Evolutionary conservation across 2,113 vertebrate genomes (phyloP), one percentile per base, ranked within the genome.

Genomic region (Enhydra lutris): DNA sequence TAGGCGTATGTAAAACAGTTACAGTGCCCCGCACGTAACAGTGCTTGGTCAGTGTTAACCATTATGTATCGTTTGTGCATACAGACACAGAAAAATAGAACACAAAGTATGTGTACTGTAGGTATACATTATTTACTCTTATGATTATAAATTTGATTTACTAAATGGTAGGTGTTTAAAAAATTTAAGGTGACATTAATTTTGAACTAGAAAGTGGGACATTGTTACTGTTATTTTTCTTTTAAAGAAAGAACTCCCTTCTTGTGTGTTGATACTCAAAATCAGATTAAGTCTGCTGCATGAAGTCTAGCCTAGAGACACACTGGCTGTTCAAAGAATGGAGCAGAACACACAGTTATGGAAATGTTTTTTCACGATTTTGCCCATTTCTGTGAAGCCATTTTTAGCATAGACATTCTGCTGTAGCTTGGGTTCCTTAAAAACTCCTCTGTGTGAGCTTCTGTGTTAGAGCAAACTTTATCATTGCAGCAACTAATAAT

Each of bases 361-460:
- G 91, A 97, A 93, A 94, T 89, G 50, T 78, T 96, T 55, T 55
- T 50, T 94, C 57, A 45, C 71, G 59, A 59, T 95, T 94, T 85
- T 79, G 39, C 47, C 69, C 81, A 29, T 81, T 89, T 97, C 47
- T 71, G 57, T 65, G 50, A 36, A 83, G 9, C 34, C 78, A 18
- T 91, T 88, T 96, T 93, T 88, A 78, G 92, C 73, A 67, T 85
- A 93, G 96, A 91, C 21, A 78, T 79, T 82, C 15, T 74, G 7
- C n/a, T 78, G 1, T 59, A 76, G 57, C 47, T 23, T 47, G 50
- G 47, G 31, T 31, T 85, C 59, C 63, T 78, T 97, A 96, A 95
- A 97, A 82, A 83, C 65, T 94, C 96, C 93, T 82, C 63, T 42
- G 93, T 95, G 95, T 91, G 91, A 91, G 65, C 86, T 97, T 95